Evolutionary conservation across 2,113 vertebrate species (phyloP).

Genomic region (Lynx canadensis): DNA sequence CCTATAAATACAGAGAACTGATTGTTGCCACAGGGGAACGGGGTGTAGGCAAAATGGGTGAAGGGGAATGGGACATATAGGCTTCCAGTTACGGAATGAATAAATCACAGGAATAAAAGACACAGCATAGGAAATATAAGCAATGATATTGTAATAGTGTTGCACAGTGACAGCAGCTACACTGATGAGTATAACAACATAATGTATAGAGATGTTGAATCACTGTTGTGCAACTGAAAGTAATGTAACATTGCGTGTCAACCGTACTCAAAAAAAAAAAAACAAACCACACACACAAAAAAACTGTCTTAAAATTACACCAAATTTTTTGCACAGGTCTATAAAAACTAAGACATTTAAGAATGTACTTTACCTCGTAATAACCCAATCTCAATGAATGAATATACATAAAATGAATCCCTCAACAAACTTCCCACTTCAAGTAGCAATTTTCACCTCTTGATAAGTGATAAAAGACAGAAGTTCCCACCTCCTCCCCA

Average conservation of each 20-base stretch:
- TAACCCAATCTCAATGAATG: conserved; percentile 26
- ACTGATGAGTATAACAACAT: background rate
- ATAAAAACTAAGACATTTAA: conserved; percentile 37
- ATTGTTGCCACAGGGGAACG: background rate
- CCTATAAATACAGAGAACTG: background rate
- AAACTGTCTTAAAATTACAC: conserved; percentile 40
- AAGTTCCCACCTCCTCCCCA: background rate
- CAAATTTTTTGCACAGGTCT: background rate
- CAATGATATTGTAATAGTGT: background rate
- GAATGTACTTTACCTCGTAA: background rate
- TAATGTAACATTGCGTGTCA: background rate
- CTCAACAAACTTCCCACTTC: conserved; percentile 19
- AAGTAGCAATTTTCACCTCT: background rate
- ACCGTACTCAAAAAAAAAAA: background rate
- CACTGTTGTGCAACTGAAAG: background rate
- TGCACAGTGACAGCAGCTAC: background rate
- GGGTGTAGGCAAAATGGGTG: no score
- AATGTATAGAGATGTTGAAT: background rate
- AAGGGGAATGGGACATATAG: background rate
- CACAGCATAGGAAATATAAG: background rate
- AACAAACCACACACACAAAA: no score
- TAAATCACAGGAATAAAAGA: background rate
- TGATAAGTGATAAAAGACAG: background rate
- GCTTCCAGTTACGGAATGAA: background rate
- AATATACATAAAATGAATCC: background rate